Evolutionary conservation across 2,888 invertebrate species (phyloP).

Genomic region (Agapetus fuscipes): DNA sequence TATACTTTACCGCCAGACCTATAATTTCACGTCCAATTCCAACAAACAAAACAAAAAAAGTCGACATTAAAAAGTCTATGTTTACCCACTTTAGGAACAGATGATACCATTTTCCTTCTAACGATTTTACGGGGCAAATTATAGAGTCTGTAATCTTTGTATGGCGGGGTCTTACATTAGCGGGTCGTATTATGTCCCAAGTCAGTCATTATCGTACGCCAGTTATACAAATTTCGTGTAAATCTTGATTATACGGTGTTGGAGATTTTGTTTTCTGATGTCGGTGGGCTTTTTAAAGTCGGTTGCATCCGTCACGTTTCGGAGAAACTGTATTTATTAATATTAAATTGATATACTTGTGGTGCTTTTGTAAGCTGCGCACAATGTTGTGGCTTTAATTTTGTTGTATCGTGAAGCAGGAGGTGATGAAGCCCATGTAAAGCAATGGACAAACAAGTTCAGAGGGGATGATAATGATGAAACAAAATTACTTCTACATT

Average conservation of each 20-base stretch:
- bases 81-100: conserved; percentile 17
- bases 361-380: too few relatives aligned
- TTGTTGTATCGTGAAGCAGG: too few relatives aligned
- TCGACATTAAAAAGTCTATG: conserved; percentile 5
- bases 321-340: too few relatives aligned
- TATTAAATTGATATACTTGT: not conserved
- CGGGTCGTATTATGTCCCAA: conserved; percentile 1
- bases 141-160: conserved; percentile 10
- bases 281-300: too few relatives aligned
- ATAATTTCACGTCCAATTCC: conserved; percentile 6
- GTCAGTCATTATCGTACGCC: conserved; percentile 3
- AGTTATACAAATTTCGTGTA: conserved; percentile 5
- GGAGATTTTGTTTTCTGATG: not conserved
- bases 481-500: too few relatives aligned
- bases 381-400: too few relatives aligned
- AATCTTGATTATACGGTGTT: conserved; percentile 3
- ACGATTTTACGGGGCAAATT: conserved; percentile 12
- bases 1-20: conserved; percentile 5
- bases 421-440: too few relatives aligned
- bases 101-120: conserved; percentile 6
- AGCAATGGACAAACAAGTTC: too few relatives aligned
- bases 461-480: too few relatives aligned
- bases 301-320: too few relatives aligned
- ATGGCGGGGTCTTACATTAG: not conserved
- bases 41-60: not conserved